A percentile compares a stretch with the other conserved stretches of the same genome.
These are phyloP conservation scores for Brachionus paranguensis DNA, from an alignment of 1,140 invertebrate species.

Conservation along the genomic window DNA sequence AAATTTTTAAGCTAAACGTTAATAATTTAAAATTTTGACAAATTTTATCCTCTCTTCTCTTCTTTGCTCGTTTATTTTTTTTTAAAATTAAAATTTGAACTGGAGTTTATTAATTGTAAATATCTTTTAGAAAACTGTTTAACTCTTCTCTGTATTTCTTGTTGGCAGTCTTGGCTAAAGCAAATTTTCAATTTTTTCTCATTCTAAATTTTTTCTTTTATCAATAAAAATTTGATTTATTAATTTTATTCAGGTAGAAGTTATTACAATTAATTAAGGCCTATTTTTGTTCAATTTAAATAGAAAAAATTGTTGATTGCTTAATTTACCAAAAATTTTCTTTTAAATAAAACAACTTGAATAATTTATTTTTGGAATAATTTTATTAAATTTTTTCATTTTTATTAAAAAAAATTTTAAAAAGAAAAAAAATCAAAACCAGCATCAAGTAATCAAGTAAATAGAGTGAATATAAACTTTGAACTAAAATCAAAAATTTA, in stretches of 20 bases:
- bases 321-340: not conserved
- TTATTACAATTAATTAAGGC: not conserved
- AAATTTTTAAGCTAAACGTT: too few species aligned
- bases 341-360: not conserved
- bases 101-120: too few species aligned
- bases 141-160: too few species aligned
- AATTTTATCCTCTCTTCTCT: too few species aligned
- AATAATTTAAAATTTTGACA: too few species aligned
- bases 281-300: not conserved
- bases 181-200: too few species aligned
- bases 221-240: not conserved
- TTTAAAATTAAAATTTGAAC: too few species aligned
- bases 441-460: not conserved
- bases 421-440: not conserved
- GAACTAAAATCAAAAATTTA: not conserved
- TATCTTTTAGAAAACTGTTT: too few species aligned
- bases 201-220: too few species aligned
- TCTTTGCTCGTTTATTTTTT: too few species aligned
- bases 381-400: not conserved
- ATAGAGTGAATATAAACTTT: not conserved
- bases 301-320: not conserved
- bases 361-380: not conserved
- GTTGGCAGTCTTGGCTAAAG: too few species aligned
- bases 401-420: not conserved
- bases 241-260: not conserved